phyloP scores from a whole-genome alignment of 2,797 vertebrate species.

The Sebastes baramenuke region DNA sequence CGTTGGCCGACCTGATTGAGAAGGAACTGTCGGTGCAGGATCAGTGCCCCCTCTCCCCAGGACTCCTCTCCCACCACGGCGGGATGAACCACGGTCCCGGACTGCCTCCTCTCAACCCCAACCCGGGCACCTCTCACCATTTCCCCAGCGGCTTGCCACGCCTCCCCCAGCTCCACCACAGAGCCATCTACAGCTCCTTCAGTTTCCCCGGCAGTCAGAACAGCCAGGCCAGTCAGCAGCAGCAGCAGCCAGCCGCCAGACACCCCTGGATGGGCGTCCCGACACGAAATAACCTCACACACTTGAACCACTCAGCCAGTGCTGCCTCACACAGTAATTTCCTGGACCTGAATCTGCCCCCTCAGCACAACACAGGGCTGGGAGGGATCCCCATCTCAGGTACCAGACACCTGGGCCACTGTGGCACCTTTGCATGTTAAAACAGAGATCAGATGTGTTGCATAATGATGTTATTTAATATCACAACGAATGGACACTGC shows the following conservation, averaged over 20 bases:
- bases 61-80: conserved; percentile 76
- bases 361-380: conserved; percentile 96
- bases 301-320: conserved; percentile 98
- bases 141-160: conserved; percentile 91
- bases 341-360: conserved; percentile 96
- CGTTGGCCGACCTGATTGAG: conserved; percentile 98
- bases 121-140: conserved; percentile 75
- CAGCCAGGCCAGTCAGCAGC: conserved; percentile 76
- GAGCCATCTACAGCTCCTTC: conserved; percentile 96
- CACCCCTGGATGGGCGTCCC: conserved; percentile 97
- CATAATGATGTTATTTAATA: conserved; percentile 21
- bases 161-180: conserved; percentile 94
- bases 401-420: conserved; percentile 64
- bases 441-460: conserved; percentile 10
- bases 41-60: conserved; percentile 88
- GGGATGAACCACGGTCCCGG: conserved; percentile 75
- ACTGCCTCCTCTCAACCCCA: conserved; percentile 70
- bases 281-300: conserved; percentile 94
- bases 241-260: conserved; percentile 82
- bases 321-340: conserved; percentile 97
- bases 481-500: conserved; percentile 1
- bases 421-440: conserved; percentile 22
- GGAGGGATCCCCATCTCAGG: conserved; percentile 99
- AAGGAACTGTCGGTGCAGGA: conserved; percentile 98
- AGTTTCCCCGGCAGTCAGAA: conserved; percentile 89